Conservation (phyloP, 2,797 vertebrate genomes). For the Gallinago nigripennis region DNA sequence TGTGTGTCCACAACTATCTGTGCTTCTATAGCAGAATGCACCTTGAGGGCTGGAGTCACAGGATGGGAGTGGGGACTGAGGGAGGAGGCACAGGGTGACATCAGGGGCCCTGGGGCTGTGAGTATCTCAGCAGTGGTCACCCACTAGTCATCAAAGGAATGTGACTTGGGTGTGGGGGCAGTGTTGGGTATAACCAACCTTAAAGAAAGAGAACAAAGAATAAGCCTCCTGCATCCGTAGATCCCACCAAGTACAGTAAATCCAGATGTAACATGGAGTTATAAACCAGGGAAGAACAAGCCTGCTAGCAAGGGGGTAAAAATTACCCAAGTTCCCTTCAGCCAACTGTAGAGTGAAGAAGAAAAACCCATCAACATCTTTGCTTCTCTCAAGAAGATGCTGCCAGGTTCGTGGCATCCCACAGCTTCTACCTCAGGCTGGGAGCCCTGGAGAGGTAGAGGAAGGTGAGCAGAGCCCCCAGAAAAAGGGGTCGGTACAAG, state of each 20-base stretch:
- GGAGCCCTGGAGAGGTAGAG: neutral
- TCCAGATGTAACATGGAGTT: neutral
- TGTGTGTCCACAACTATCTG: neutral
- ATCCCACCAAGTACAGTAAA: neutral
- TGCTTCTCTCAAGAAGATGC: neutral
- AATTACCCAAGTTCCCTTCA: neutral
- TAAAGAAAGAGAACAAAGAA: neutral
- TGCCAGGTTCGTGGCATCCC: neutral
- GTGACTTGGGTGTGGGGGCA: too few species aligned
- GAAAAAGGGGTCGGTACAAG: neutral
- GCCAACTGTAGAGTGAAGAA: neutral
- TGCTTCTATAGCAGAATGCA: too few species aligned
- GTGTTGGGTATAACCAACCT: neutral
- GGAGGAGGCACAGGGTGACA: neutral
- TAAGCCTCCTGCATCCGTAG: neutral
- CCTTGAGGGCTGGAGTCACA: neutral
- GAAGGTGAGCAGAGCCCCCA: neutral
- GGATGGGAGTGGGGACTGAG: neutral
- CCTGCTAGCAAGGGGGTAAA: neutral
- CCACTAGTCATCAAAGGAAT: neutral
- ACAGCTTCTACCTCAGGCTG: neutral
- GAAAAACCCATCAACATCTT: neutral
- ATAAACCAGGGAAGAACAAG: neutral
- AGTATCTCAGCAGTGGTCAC: neutral
- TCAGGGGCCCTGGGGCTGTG: neutral